Base-by-base conservation (phyloP, 2,113 vertebrate species). In the Rhipidura dahli region DNA sequence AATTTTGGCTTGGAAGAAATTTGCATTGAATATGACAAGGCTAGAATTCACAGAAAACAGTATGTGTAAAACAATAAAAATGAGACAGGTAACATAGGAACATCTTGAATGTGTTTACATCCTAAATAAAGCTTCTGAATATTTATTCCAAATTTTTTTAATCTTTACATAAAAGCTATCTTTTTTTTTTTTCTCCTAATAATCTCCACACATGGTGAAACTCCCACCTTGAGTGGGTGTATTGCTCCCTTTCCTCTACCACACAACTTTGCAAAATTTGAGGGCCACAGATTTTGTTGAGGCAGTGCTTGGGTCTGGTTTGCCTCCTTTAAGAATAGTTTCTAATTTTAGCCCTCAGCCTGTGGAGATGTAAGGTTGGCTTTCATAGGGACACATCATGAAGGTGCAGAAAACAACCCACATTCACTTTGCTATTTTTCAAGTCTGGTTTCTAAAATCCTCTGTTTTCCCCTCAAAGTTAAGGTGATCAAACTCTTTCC, bases 301-400 rank as follows among this genome's bases (percentile, higher is more conserved):
- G 47, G 16, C n/a, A 35, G 20, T 35, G 9, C 19, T 59, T 64
- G 35, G 5, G 11, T 76, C 35, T 79, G 39, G 19, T 56, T 94
- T 5, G 1, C 22, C 11, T 56, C 1, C 24, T 37, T 75, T 44
- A 89, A 51, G 47, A 89, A 40, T 10, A 42, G 22, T 45, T 84
- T 84, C 28, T 27, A 15, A 26, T 44, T 28, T 50, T 73, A 64
- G 22, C 45, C 39, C 22, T 81, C 2, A 1, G 19, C 35, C 24
- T 83, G 14, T 45, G 19, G 31, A 84, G 40, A 19, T 64, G 2
- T 30, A 28, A 31, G n/a, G 5, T 11, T 77, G 40, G 13, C 59
- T 83, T 92, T 54, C 33, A 4, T 1, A 31, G 22, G 50, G 27
- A n/a, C 0, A 0, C 28, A 6, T 30, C 16, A 8, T 30, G 31